Percentiles rank a stretch among this genome's conserved stretches.
Evolutionary conservation across 2,888 invertebrate genomes (phyloP).

Genomic region (Tetanocera ferruginea): DNA sequence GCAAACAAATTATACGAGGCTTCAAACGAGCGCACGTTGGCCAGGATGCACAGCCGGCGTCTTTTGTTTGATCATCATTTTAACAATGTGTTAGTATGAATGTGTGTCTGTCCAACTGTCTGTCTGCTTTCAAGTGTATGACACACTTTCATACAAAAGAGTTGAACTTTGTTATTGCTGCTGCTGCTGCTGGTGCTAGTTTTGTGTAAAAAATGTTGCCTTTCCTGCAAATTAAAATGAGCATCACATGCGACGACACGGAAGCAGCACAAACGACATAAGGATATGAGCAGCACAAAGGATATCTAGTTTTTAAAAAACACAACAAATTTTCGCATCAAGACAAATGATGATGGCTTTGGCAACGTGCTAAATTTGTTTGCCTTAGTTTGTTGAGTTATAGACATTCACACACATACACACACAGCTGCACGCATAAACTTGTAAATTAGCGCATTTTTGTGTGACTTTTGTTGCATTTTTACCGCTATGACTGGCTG

Average conservation of each 20-base stretch:
- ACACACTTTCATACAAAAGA: not conserved
- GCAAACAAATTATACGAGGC: conserved; percentile 10
- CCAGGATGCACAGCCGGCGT: not conserved
- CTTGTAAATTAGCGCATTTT: too few species aligned
- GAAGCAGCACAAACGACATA: not conserved
- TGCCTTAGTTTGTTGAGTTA: too few species aligned
- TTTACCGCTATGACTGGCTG: too few species aligned
- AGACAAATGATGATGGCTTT: too few species aligned
- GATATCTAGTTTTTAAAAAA: too few species aligned
- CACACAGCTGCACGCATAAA: too few species aligned
- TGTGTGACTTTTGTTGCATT: too few species aligned
- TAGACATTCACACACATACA: too few species aligned
- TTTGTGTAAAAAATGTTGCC: not conserved
- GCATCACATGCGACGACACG: not conserved
- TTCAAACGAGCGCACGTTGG: not conserved
- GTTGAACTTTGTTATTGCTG: not conserved
- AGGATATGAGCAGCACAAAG: not conserved
- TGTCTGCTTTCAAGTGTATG: not conserved
- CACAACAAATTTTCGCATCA: too few species aligned
- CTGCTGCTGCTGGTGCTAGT: not conserved
- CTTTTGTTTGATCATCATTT: conserved; percentile 2
- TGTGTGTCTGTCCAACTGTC: not conserved
- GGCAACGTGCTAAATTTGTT: too few species aligned
- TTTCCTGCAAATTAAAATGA: conserved; percentile 15
- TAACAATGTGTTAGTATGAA: not conserved